Percentiles rank a stretch among this genome's conserved stretches.
These are phyloP conservation scores for Dimorphilus gyrociliatus DNA, from an alignment of 2,888 invertebrate species.

Conservation along the genomic window DNA sequence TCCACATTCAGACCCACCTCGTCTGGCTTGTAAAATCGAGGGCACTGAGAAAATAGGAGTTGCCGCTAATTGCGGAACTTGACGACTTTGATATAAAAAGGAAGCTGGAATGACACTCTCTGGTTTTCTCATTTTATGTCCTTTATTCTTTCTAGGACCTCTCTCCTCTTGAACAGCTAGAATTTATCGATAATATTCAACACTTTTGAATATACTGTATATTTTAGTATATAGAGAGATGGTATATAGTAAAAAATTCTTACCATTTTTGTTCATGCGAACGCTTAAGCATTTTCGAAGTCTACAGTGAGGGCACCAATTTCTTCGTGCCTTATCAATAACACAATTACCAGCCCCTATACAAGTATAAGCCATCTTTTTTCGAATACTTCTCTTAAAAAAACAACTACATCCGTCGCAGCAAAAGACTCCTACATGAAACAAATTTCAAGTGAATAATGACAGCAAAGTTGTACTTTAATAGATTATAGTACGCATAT, in stretches of 20 bases:
- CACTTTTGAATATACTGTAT: background rate
- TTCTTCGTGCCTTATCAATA: slow-evolving; percentile 62
- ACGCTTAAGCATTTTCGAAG: slow-evolving; percentile 58
- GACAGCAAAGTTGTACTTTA: too few species aligned
- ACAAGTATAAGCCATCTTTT: slow-evolving; percentile 55
- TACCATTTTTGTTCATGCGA: slow-evolving; percentile 60
- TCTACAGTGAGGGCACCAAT: slow-evolving; percentile 73
- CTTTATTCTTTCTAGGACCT: slow-evolving; percentile 49
- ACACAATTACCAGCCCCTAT: slow-evolving; percentile 57
- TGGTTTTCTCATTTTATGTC: too few species aligned
- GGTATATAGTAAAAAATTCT: slow-evolving; percentile 4
- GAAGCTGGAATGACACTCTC: too few species aligned
- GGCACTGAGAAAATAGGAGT: too few species aligned
- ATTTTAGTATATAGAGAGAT: background rate
- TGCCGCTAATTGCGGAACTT: too few species aligned
- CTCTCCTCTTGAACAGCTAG: slow-evolving; percentile 67
- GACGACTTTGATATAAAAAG: too few species aligned
- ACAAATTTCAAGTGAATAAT: too few species aligned
- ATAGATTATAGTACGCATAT: too few species aligned
- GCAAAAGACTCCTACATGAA: slow-evolving; percentile 13
- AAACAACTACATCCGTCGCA: slow-evolving; percentile 80
- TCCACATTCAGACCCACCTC: too few species aligned
- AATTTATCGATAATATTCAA: slow-evolving; percentile 3
- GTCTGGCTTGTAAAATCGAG: too few species aligned
- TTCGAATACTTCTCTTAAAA: slow-evolving; percentile 64